phyloP scores from a whole-genome alignment of 2,888 invertebrate genomes.

The Drosophila algonquin region DNA sequence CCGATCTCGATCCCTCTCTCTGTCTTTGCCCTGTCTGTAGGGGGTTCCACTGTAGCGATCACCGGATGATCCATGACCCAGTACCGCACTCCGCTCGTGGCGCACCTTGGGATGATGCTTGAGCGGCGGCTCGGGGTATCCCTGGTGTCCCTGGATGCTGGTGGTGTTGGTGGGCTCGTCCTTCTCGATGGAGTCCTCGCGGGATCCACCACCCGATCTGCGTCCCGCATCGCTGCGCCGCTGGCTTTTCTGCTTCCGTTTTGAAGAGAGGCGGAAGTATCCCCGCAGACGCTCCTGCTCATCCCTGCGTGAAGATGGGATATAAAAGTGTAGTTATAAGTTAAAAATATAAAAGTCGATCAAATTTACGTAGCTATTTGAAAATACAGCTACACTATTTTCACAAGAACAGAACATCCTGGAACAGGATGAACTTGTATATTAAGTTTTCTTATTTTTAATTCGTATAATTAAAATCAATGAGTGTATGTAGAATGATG shows the following conservation, averaged over 20 bases:
- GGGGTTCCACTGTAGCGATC: constrained; percentile 56
- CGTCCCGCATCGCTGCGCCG: constrained; percentile 71
- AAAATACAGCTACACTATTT: too few species aligned
- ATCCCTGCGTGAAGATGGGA: constrained; percentile 79
- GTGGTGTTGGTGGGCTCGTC: constrained; percentile 80
- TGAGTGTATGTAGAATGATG: too few species aligned
- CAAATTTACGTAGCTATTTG: too few species aligned
- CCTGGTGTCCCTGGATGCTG: constrained; percentile 59
- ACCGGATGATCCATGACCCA: constrained; percentile 23
- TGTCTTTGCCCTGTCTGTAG: constrained; percentile 51
- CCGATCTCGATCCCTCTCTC: constrained; percentile 42
- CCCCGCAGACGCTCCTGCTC: constrained; percentile 86
- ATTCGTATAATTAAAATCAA: too few species aligned
- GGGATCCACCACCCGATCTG: constrained; percentile 70
- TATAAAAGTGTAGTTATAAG: background rate
- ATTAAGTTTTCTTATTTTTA: too few species aligned
- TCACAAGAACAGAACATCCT: too few species aligned
- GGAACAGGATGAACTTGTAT: too few species aligned
- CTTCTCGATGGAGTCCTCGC: constrained; percentile 81
- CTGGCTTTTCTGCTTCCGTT: constrained; percentile 82
- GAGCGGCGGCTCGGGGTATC: constrained; percentile 13
- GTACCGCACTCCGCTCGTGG: constrained; percentile 52
- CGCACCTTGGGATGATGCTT: constrained; percentile 27
- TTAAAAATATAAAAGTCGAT: too few species aligned
- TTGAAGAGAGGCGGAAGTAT: constrained; percentile 85